Evolutionary conservation across 2,888 invertebrate species (phyloP), one percentile per base, ranked within the genome.

Genomic region (Agrotis clavis): DNA sequence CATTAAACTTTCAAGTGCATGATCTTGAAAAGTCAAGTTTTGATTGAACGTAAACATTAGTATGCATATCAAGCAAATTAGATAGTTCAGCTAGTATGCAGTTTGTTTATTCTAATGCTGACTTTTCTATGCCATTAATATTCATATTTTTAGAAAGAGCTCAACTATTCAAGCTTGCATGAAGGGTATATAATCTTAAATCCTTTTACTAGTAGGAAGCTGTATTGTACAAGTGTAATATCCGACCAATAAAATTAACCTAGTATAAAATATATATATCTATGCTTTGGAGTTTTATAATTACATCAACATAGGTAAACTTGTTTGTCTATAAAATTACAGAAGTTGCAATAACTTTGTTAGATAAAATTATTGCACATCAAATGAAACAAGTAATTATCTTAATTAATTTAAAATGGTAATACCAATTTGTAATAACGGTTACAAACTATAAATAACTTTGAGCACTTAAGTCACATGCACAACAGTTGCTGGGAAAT

Each of bases 1-100:
- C 30, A 65, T 57, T 68, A 50, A 48, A 75, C 47, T 59, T 68
- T 59, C 63, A 75, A 77, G 77, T 75, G 74, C 54, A 60, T 4
- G 68, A 66, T 57, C 83, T 81, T 84, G 65, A 65, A 66, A 59
- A 48, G 4, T 61, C 60, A 50, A 63, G n/a, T 66, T 57, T 67
- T 18, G n/a, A n/a, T 60, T 47, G 1, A 56, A 41, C 48, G 48
- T 4, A 59, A 50, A 13, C 1, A 47, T 63, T 53, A 54, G 9
- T 18, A 48, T 56, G 18, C 14, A 13, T 65, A 53, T 51, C 19
- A 30, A 7, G 19, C 13, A n/a, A n/a, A 41, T 51, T 62, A 48
- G 25, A 47, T n/a, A 57, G 3, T 19, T 11, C n/a, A 4, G 9
- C 16, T 14, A 3, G 11, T 35, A 50, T 7, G 30, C 5, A 35